Conservation (phyloP, 2,113 vertebrate species). For the Sinocyclocheilus maitianheensis region DNA sequence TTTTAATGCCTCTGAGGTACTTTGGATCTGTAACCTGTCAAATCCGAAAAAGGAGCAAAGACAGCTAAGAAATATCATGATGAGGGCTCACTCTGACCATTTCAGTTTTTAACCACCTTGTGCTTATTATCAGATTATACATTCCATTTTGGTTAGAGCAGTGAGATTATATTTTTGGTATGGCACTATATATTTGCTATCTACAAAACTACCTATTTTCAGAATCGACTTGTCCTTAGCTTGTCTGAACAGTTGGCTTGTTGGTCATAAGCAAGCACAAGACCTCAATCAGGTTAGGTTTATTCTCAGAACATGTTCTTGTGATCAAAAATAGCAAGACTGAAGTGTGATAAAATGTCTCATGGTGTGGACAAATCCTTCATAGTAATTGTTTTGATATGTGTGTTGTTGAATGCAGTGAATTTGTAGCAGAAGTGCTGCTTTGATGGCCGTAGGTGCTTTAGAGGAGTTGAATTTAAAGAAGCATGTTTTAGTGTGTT, state of each 20-base stretch:
- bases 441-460: background rate
- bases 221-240: background rate
- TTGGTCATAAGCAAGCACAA: background rate
- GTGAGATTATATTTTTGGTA: background rate
- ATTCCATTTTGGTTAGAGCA: background rate
- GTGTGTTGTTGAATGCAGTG: background rate
- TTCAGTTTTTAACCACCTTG: background rate
- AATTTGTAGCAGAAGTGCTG: background rate
- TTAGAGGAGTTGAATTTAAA: background rate
- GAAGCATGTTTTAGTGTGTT: background rate
- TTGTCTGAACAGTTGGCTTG: background rate
- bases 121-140: background rate
- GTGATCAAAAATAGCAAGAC: background rate
- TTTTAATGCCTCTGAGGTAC: constrained; percentile 19
- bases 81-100: constrained; percentile 7
- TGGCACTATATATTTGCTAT: background rate
- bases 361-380: background rate
- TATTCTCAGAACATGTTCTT: constrained; percentile 2
- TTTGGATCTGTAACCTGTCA: constrained; percentile 18
- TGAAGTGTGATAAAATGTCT: background rate
- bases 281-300: background rate
- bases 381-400: background rate
- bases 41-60: constrained; percentile 31
- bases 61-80: constrained; percentile 16
- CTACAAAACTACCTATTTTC: background rate